Conservation (phyloP, 2,888 invertebrate genomes). For the Carabus problematicus region DNA sequence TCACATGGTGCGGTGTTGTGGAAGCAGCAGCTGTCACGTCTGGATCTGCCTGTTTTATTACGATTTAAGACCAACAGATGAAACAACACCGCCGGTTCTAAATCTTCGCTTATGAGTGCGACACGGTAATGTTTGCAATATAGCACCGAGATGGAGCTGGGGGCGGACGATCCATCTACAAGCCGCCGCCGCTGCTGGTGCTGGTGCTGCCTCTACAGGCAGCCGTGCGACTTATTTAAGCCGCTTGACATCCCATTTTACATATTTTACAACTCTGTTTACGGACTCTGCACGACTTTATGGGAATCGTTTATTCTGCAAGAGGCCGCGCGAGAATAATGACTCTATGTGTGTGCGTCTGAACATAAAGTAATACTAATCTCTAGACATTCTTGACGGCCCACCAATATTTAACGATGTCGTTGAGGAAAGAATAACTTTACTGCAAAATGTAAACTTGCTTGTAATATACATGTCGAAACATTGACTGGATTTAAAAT, state of each 20-base stretch:
- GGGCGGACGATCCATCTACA: conserved; percentile 29
- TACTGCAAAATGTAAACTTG: no score
- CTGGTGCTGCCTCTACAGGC: neutral
- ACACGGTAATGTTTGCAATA: conserved; percentile 37
- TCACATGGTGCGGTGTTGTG: neutral
- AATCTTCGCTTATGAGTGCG: conserved; percentile 42
- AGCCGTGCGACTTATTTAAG: conserved; percentile 34
- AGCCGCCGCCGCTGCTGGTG: neutral
- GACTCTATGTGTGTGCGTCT: neutral
- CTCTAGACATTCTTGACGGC: no score
- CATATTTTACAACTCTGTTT: conserved; percentile 44
- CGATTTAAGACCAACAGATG: conserved; percentile 46
- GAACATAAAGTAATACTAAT: no score
- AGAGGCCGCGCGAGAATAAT: conserved; percentile 29
- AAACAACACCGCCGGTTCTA: conserved; percentile 44
- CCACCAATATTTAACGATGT: no score
- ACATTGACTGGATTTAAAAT: no score
- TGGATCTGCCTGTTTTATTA: conserved; percentile 41
- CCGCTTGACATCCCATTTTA: conserved; percentile 41
- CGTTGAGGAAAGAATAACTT: no score
- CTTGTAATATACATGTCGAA: no score
- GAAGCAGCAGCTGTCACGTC: conserved; percentile 15
- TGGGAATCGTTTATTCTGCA: conserved; percentile 41
- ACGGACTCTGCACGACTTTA: conserved; percentile 41
- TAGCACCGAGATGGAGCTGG: conserved; percentile 17